These are phyloP conservation scores for Pseudotriccus pelzelni DNA, from an alignment of 2,797 vertebrate genomes.

Conservation along the genomic window DNA sequence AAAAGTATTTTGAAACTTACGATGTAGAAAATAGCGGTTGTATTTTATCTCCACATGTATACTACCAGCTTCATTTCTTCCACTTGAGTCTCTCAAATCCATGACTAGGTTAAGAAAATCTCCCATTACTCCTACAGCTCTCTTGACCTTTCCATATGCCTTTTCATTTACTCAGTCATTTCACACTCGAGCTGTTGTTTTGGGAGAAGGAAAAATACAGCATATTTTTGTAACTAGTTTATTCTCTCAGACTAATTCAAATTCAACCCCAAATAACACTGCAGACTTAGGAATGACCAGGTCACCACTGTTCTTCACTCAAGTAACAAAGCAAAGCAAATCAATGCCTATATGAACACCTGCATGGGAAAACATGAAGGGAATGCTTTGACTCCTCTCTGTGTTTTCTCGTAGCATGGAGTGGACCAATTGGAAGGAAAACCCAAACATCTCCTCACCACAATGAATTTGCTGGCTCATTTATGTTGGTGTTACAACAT, in stretches of 20 bases:
- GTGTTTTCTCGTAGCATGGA: neutral
- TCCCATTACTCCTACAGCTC: slow-evolving; percentile 18
- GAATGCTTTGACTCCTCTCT: neutral
- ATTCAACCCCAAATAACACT: neutral
- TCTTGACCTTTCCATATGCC: slow-evolving; percentile 51
- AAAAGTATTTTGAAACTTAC: slow-evolving; percentile 5
- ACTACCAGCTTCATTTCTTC: slow-evolving; percentile 4
- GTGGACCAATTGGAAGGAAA: neutral
- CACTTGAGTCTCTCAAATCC: slow-evolving; percentile 2
- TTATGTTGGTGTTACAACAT: neutral
- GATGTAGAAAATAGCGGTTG: neutral
- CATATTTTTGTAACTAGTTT: neutral
- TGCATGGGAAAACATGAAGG: neutral
- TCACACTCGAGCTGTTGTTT: slow-evolving; percentile 40
- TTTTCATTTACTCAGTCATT: slow-evolving; percentile 59
- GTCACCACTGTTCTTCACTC: neutral
- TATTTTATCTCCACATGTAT: neutral
- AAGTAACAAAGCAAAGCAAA: neutral
- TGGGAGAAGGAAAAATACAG: neutral
- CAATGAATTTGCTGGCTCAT: neutral
- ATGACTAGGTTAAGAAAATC: slow-evolving; percentile 51
- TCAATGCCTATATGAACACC: neutral
- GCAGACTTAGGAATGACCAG: neutral
- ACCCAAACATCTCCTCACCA: neutral
- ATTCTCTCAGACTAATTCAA: neutral